These are phyloP conservation scores for Potamarius usumacintae DNA, from an alignment of 2,113 vertebrate species.

Conservation along the genomic window DNA sequence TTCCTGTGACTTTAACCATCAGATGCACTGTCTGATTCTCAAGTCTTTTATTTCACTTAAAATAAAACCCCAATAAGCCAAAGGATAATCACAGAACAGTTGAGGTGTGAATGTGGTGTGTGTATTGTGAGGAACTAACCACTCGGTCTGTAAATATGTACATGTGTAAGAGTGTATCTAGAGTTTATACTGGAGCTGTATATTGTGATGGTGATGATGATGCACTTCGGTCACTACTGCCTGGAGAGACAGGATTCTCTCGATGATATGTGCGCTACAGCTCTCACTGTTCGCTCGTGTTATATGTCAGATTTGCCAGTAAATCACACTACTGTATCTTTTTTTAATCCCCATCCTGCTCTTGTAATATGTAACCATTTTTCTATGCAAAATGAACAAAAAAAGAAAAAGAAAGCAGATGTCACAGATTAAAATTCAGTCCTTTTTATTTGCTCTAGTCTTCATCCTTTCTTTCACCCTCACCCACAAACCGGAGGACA, in stretches of 20 bases:
- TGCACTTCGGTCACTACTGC: conserved; percentile 89
- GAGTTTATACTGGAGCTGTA: conserved; percentile 66
- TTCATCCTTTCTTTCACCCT: conserved; percentile 41
- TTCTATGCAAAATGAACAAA: conserved; percentile 81
- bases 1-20: neutral
- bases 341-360: conserved; percentile 68
- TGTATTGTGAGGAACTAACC: conserved; percentile 53
- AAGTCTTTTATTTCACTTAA: conserved; percentile 19
- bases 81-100: conserved; percentile 58
- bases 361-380: conserved; percentile 83
- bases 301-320: conserved; percentile 70
- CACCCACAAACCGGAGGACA: conserved; percentile 42
- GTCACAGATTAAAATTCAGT: conserved; percentile 81
- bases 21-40: neutral
- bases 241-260: conserved; percentile 81
- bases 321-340: conserved; percentile 76
- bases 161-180: conserved; percentile 57
- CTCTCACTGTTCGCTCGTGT: conserved; percentile 46
- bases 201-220: conserved; percentile 82
- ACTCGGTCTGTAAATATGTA: conserved; percentile 62
- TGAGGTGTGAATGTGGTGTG: conserved; percentile 37
- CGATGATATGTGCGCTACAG: conserved; percentile 32
- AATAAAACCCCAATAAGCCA: conserved; percentile 41
- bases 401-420: conserved; percentile 67
- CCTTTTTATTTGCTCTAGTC: conserved; percentile 31